These are phyloP conservation scores for Pristionchus entomophagus DNA, from an alignment of 2,888 invertebrate species.

Conservation along the genomic window DNA sequence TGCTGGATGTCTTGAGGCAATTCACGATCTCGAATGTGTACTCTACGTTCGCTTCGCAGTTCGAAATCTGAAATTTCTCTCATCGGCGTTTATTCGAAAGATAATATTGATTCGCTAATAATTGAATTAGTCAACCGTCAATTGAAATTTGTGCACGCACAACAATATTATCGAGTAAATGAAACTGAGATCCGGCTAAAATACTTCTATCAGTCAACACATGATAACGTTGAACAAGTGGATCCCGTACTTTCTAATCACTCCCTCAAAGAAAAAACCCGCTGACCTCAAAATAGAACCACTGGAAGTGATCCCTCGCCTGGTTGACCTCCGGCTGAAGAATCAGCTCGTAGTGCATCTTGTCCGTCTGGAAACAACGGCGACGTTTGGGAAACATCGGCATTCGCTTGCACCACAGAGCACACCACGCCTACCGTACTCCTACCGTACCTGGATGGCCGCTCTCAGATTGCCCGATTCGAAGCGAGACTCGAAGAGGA, in stretches of 20 bases:
- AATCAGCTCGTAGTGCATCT: slow-evolving; percentile 87
- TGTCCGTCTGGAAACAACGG: slow-evolving; percentile 82
- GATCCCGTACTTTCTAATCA: neutral
- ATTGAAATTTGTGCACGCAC: no score
- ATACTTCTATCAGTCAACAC: no score
- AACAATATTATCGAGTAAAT: no score
- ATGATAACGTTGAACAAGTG: no score
- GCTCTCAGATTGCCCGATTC: slow-evolving; percentile 89
- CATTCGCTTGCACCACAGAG: neutral
- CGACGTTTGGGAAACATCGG: neutral
- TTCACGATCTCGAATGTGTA: slow-evolving; percentile 91
- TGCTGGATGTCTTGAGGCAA: slow-evolving; percentile 89
- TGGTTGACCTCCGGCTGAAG: slow-evolving; percentile 89
- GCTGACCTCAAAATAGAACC: slow-evolving; percentile 90
- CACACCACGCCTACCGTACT: neutral
- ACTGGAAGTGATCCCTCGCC: slow-evolving; percentile 84
- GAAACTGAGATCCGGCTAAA: no score
- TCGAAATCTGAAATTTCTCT: slow-evolving; percentile 79
- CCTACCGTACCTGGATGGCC: slow-evolving; percentile 88
- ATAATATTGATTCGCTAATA: no score
- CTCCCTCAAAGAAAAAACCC: no score
- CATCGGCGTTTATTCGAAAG: no score
- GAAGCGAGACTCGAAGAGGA: slow-evolving; percentile 88
- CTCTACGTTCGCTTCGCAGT: slow-evolving; percentile 83
- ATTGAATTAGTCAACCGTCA: no score